Percentiles rank a stretch among this genome's conserved stretches.
Evolutionary conservation across 2,797 vertebrate genomes (phyloP).

Genomic region (Micromesistius poutassou): DNA sequence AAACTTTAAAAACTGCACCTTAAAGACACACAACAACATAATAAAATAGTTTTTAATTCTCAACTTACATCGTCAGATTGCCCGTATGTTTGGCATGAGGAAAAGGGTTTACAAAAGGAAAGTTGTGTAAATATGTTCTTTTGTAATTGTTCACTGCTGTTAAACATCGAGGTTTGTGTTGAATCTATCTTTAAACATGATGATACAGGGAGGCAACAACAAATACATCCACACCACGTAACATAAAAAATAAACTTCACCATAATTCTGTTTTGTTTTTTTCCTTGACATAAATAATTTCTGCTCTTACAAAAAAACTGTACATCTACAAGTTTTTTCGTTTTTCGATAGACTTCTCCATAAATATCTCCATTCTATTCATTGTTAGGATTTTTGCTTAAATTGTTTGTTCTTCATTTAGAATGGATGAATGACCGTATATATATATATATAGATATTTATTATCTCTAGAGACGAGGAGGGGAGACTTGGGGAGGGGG

Average conservation of each 20-base stretch:
- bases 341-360: slow-evolving; percentile 70
- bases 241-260: slow-evolving; percentile 98
- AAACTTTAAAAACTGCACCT: slow-evolving; percentile 38
- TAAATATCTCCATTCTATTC: slow-evolving; percentile 83
- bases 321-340: slow-evolving; percentile 75
- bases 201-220: slow-evolving; percentile 97
- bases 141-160: slow-evolving; percentile 89
- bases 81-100: slow-evolving; percentile 96
- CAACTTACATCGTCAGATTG: slow-evolving; percentile 95
- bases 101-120: slow-evolving; percentile 97
- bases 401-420: slow-evolving; percentile 76
- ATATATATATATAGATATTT: slow-evolving; percentile 66
- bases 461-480: slow-evolving; percentile 86
- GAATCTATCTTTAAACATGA: slow-evolving; percentile 83
- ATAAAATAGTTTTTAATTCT: slow-evolving; percentile 74
- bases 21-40: slow-evolving; percentile 22
- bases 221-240: slow-evolving; percentile 99
- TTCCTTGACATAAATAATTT: slow-evolving; percentile 68
- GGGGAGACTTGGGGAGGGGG: slow-evolving; percentile 58
- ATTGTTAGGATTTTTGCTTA: slow-evolving; percentile 76
- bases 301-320: slow-evolving; percentile 73
- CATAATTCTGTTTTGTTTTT: slow-evolving; percentile 76
- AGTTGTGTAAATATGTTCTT: slow-evolving; percentile 97
- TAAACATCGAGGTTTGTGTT: slow-evolving; percentile 82
- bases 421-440: slow-evolving; percentile 89